phyloP scores from a whole-genome alignment of 2,888 invertebrate genomes.

The Cephonodes hylas region DNA sequence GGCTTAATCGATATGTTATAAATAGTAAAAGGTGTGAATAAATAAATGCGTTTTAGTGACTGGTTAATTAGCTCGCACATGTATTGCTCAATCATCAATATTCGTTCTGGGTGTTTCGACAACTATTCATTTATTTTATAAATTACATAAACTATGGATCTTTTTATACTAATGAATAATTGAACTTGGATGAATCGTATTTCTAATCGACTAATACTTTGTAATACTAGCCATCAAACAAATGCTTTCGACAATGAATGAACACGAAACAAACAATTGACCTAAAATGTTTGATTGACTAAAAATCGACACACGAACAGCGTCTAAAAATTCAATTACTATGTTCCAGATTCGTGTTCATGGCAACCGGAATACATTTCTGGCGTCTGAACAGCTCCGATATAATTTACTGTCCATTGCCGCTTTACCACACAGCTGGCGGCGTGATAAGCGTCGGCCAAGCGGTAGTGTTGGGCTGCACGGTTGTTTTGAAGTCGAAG shows the following conservation, averaged over 20 bases:
- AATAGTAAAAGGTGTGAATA: too few species aligned
- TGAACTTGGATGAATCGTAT: too few species aligned
- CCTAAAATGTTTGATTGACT: not conserved
- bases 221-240: not conserved
- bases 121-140: too few species aligned
- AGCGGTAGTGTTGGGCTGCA: constrained; percentile 88
- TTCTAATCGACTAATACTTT: too few species aligned
- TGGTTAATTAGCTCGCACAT: too few species aligned
- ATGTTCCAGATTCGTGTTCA: constrained; percentile 86
- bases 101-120: too few species aligned
- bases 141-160: too few species aligned
- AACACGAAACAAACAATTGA: not conserved
- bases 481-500: constrained; percentile 91
- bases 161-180: too few species aligned
- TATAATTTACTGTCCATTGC: constrained; percentile 93
- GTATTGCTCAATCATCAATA: too few species aligned
- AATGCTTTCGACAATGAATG: not conserved
- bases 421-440: constrained; percentile 98
- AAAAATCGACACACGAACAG: not conserved
- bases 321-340: not conserved
- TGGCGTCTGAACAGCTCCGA: constrained; percentile 85
- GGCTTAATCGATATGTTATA: too few species aligned
- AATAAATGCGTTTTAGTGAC: too few species aligned
- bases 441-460: constrained; percentile 93
- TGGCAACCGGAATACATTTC: constrained; percentile 86